A percentile compares a stretch with the other conserved stretches of the same genome.
phyloP scores from a whole-genome alignment of 2,888 invertebrate species.

The Sarcophaga carnaria region DNA sequence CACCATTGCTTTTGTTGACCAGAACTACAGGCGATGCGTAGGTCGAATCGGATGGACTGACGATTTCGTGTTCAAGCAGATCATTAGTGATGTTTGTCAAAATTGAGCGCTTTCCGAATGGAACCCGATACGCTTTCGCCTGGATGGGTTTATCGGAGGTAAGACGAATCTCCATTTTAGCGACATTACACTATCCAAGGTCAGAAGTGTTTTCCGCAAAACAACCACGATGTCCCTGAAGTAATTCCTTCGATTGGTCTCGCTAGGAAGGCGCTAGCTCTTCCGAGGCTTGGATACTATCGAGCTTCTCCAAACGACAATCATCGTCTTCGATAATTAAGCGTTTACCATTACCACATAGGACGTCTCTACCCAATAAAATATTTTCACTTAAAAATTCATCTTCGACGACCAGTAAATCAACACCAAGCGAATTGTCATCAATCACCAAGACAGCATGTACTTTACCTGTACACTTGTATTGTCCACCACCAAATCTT shows the following conservation, averaged over 20 bases:
- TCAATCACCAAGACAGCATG: slow-evolving; percentile 45
- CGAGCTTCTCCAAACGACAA: background rate
- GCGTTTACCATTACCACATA: too few relatives aligned
- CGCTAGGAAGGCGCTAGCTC: background rate
- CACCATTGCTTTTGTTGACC: too few relatives aligned
- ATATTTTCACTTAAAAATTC: slow-evolving; percentile 47
- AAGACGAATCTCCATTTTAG: slow-evolving; percentile 47
- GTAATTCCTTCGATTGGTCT: slow-evolving; percentile 8
- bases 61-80: too few relatives aligned
- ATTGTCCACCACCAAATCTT: too few relatives aligned
- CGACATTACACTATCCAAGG: slow-evolving; percentile 23
- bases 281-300: background rate
- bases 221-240: background rate
- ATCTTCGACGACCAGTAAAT: slow-evolving; percentile 32
- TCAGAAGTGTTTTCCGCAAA: slow-evolving; percentile 35
- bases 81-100: too few relatives aligned
- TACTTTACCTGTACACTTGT: too few relatives aligned
- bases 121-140: slow-evolving; percentile 53
- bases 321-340: too few relatives aligned
- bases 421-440: slow-evolving; percentile 12
- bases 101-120: slow-evolving; percentile 6
- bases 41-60: too few relatives aligned
- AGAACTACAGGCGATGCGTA: background rate
- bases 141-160: slow-evolving; percentile 31
- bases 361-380: slow-evolving; percentile 42